phyloP scores from a whole-genome alignment of 2,797 vertebrate species.

The Lates japonicus region DNA sequence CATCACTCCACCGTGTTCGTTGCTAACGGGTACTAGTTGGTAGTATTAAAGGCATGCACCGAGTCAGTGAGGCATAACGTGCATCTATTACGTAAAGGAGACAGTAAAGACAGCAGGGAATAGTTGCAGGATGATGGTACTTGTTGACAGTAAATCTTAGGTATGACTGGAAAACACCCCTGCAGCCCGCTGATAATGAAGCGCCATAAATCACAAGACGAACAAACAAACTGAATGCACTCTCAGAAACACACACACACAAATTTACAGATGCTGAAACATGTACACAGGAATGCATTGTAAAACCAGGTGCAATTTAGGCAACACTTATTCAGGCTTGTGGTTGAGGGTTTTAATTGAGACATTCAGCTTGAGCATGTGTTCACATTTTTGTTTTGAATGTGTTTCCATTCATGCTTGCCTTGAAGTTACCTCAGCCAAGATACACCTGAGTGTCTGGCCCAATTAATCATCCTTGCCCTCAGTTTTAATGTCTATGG shows the following conservation, averaged over 20 bases:
- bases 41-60: slow-evolving; percentile 1
- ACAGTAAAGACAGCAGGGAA: slow-evolving; percentile 47
- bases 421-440: slow-evolving; percentile 40
- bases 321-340: slow-evolving; percentile 25
- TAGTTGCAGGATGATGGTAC: slow-evolving; percentile 69
- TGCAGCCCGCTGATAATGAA: slow-evolving; percentile 71
- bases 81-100: slow-evolving; percentile 35
- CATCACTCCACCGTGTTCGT: slow-evolving; percentile 21
- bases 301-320: slow-evolving; percentile 60
- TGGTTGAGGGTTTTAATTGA: slow-evolving; percentile 51
- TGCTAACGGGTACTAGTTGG: slow-evolving; percentile 19
- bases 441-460: slow-evolving; percentile 4
- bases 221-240: slow-evolving; percentile 69
- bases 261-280: slow-evolving; percentile 57
- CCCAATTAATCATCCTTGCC: slow-evolving; percentile 5
- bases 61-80: slow-evolving; percentile 34
- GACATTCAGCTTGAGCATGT: slow-evolving; percentile 31
- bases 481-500: slow-evolving; percentile 18
- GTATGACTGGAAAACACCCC: slow-evolving; percentile 74
- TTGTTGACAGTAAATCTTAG: slow-evolving; percentile 77
- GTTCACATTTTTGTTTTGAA: slow-evolving; percentile 40
- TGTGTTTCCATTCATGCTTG: slow-evolving; percentile 46
- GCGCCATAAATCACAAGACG: slow-evolving; percentile 71
- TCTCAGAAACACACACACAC: slow-evolving; percentile 43
- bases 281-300: slow-evolving; percentile 65